phyloP scores from a whole-genome alignment of 2,888 invertebrate species.

The Athrips mouffetella region DNA sequence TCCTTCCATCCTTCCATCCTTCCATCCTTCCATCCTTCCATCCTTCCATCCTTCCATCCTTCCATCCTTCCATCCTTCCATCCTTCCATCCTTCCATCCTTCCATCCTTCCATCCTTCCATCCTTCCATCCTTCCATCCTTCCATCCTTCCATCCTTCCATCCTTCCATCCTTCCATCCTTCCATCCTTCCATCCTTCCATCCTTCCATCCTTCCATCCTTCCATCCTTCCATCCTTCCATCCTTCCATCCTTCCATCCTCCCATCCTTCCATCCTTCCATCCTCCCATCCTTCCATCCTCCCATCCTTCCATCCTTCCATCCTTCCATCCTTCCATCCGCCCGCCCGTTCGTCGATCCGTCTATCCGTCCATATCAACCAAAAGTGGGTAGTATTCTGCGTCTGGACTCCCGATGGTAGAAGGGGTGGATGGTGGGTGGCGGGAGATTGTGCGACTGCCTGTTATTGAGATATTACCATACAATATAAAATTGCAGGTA shows the following conservation, averaged over 20 bases:
- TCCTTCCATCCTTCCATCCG: too few relatives aligned
- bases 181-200: slow-evolving; percentile 1
- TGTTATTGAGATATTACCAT: too few relatives aligned
- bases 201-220: slow-evolving; percentile 5
- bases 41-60: slow-evolving; percentile 1
- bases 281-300: slow-evolving; percentile 4
- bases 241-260: slow-evolving; percentile 4
- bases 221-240: slow-evolving; percentile 5
- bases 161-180: slow-evolving; percentile 1
- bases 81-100: slow-evolving; percentile 3
- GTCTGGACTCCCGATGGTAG: too few relatives aligned
- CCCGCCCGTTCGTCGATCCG: slow-evolving; percentile 4
- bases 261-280: slow-evolving; percentile 6
- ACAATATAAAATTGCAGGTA: slow-evolving; percentile 81
- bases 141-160: slow-evolving; percentile 1
- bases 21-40: slow-evolving; percentile 3
- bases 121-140: slow-evolving; percentile 1
- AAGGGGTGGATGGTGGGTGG: too few relatives aligned
- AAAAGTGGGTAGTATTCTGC: too few relatives aligned
- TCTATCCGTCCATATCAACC: background rate
- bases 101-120: slow-evolving; percentile 1
- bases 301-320: slow-evolving; percentile 5
- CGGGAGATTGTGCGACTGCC: too few relatives aligned
- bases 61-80: background rate
- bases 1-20: background rate